Conservation (phyloP, 2,113 vertebrate species). For the Cisticola juncidis region DNA sequence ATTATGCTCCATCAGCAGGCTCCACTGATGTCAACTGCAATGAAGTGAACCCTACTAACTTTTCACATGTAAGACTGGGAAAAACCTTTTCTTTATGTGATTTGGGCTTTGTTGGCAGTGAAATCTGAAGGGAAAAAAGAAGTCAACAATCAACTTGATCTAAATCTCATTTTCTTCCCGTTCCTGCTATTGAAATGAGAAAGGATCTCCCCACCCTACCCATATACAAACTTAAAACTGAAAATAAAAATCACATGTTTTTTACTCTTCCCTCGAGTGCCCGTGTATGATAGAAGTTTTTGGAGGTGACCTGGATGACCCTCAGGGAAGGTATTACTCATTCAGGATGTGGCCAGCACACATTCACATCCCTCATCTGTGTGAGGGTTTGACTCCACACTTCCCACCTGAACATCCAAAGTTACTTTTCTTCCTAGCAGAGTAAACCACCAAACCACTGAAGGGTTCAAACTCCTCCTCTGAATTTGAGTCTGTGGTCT, state of each 20-base stretch:
- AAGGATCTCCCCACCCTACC: background rate
- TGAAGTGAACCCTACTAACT: background rate
- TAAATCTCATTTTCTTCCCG: background rate
- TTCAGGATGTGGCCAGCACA: background rate
- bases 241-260: background rate
- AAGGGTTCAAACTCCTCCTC: background rate
- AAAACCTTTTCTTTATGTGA: background rate
- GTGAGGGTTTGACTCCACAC: background rate
- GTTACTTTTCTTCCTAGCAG: background rate
- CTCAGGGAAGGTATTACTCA: background rate
- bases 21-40: background rate
- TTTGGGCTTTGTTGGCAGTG: background rate
- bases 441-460: background rate
- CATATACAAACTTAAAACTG: background rate
- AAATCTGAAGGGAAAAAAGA: background rate
- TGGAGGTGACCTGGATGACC: background rate
- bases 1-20: background rate
- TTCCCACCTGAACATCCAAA: background rate
- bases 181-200: background rate
- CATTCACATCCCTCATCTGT: background rate
- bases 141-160: background rate
- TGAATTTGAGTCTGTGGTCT: background rate
- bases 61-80: background rate
- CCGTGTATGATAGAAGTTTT: background rate
- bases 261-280: background rate